A percentile compares a stretch with the other conserved stretches of the same genome.
These are phyloP conservation scores for Callaeas wilsoni DNA, from an alignment of 2,113 vertebrate species.

Conservation along the genomic window DNA sequence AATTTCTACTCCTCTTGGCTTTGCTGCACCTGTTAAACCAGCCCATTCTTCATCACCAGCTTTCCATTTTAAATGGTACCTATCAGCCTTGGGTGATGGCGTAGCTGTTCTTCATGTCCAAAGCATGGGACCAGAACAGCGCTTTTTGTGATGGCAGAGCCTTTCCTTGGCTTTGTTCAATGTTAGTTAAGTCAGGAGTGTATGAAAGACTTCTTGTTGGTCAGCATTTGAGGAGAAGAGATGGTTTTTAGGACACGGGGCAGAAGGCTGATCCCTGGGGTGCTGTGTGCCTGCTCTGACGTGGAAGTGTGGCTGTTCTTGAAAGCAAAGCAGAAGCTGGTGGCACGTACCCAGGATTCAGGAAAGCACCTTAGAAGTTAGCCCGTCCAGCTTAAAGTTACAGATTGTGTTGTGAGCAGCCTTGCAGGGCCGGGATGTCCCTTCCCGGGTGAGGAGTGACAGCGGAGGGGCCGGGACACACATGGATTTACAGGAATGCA, in stretches of 20 bases:
- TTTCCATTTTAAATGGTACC: rapidly evolving
- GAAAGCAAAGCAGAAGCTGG: not conserved
- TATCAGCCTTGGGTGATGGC: rapidly evolving
- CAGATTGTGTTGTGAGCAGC: not conserved
- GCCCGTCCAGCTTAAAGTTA: rapidly evolving
- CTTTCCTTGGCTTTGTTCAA: not conserved
- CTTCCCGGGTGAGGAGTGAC: rapidly evolving
- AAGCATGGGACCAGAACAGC: not conserved
- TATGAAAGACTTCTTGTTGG: not conserved
- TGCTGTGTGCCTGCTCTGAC: not conserved
- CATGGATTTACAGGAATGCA: rapidly evolving
- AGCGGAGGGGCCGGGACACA: rapidly evolving
- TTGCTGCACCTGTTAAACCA: not conserved
- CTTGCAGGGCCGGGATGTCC: rapidly evolving
- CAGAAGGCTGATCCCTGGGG: not conserved
- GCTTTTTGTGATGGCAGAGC: not conserved
- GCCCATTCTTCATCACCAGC: not conserved
- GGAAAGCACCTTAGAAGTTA: rapidly evolving
- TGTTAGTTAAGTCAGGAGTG: not conserved
- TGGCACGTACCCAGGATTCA: rapidly evolving
- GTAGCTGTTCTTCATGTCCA: not conserved
- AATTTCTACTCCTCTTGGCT: not conserved
- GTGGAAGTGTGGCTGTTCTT: rapidly evolving
- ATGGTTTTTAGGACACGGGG: rapidly evolving
- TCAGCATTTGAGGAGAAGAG: not conserved